Conservation (phyloP, 2,113 vertebrate species). For the Mus spicilegus region DNA sequence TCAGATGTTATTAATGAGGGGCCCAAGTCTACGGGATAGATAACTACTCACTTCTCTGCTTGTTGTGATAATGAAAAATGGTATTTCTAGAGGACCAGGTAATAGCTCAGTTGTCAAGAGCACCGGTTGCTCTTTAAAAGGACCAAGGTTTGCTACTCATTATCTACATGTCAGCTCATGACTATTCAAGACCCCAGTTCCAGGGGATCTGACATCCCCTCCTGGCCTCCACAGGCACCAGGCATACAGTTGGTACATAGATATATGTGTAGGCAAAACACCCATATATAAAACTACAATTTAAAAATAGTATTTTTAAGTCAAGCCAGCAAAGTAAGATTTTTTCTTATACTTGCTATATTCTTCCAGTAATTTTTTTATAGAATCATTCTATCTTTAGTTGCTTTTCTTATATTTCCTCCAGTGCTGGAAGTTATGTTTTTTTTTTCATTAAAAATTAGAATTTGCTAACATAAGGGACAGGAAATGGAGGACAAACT, state of each 20-base stretch:
- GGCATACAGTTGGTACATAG: neutral
- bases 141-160: neutral
- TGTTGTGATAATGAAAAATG: neutral
- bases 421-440: constrained; percentile 10
- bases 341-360: neutral
- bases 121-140: neutral
- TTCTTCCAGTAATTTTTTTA: constrained; percentile 17
- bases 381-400: neutral
- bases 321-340: neutral
- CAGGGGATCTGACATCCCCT: neutral
- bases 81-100: neutral
- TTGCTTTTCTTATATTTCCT: neutral
- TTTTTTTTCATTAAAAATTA: neutral
- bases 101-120: neutral
- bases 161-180: neutral
- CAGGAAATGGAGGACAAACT: neutral
- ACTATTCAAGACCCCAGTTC: neutral
- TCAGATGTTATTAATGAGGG: neutral
- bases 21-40: neutral
- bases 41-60: neutral
- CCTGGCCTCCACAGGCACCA: neutral
- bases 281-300: neutral
- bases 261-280: neutral
- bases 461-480: constrained; percentile 15
- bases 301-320: neutral